Conservation (phyloP, 2,888 invertebrate species). For the Drosophila hamatofila region DNA sequence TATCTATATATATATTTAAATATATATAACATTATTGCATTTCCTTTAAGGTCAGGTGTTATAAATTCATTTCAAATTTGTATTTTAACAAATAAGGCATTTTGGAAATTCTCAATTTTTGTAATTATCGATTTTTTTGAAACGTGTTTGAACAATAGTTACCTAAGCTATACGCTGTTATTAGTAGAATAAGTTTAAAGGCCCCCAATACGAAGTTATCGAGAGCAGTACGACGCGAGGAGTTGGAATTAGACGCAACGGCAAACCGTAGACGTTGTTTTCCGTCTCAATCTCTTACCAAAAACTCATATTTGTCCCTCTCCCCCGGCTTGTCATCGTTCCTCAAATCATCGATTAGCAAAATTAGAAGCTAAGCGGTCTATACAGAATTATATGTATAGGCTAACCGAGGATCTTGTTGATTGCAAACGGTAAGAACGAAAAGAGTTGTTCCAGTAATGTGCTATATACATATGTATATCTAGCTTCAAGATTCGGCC, state of each 20-base stretch:
- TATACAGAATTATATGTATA: background rate
- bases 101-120: constrained; percentile 39
- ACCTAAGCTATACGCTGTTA: constrained; percentile 24
- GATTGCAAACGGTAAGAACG: background rate
- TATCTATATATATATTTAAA: too few species aligned
- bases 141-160: constrained; percentile 28
- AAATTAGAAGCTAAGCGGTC: background rate
- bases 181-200: constrained; percentile 12
- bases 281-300: background rate
- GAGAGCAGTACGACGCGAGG: constrained; percentile 7
- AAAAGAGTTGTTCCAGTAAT: background rate
- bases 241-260: background rate
- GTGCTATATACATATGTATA: background rate
- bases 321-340: background rate
- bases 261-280: background rate
- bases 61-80: constrained; percentile 32
- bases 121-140: constrained; percentile 34
- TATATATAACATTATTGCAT: constrained; percentile 6
- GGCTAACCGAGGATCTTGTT: background rate
- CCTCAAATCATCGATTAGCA: background rate
- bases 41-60: constrained; percentile 26
- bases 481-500: background rate
- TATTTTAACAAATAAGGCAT: constrained; percentile 40
- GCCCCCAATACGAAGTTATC: constrained; percentile 2
- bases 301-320: background rate